A percentile compares a stretch with the other conserved stretches of the same genome.
Evolutionary conservation across 2,797 vertebrate genomes (phyloP).

Genomic region (Chrosomus eos): DNA sequence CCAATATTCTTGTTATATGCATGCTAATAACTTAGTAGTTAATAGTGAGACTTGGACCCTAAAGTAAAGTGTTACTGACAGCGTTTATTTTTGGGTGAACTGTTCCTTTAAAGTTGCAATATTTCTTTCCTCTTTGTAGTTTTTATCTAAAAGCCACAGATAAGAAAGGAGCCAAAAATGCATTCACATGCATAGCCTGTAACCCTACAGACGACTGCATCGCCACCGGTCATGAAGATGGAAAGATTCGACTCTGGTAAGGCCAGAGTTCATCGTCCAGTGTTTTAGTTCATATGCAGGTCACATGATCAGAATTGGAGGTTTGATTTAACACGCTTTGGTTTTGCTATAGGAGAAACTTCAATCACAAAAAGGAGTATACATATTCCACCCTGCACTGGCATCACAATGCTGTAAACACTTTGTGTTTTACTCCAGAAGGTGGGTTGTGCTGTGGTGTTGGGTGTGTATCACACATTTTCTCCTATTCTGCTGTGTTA

Average conservation of each 20-base stretch:
- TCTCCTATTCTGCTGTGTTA: background rate
- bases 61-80: too few species aligned
- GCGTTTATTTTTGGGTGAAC: background rate
- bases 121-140: conserved; percentile 68
- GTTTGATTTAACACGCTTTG: background rate
- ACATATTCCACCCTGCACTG: conserved; percentile 89
- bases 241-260: conserved; percentile 94
- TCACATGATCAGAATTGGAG: background rate
- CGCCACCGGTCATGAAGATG: conserved; percentile 90
- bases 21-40: too few species aligned
- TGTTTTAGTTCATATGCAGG: background rate
- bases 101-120: background rate
- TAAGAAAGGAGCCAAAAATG: conserved; percentile 81
- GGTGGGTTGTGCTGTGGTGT: conserved; percentile 71
- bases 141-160: conserved; percentile 79
- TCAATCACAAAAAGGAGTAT: conserved; percentile 85
- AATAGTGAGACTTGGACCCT: too few species aligned
- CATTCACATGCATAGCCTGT: conserved; percentile 86
- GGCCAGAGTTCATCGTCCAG: background rate
- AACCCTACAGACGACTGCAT: conserved; percentile 94
- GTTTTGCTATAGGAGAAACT: conserved; percentile 85
- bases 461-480: background rate
- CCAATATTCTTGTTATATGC: too few species aligned
- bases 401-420: conserved; percentile 87
- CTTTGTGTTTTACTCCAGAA: conserved; percentile 89